These are phyloP conservation scores for Papilio protenor DNA, from an alignment of 2,888 invertebrate species.

Conservation along the genomic window DNA sequence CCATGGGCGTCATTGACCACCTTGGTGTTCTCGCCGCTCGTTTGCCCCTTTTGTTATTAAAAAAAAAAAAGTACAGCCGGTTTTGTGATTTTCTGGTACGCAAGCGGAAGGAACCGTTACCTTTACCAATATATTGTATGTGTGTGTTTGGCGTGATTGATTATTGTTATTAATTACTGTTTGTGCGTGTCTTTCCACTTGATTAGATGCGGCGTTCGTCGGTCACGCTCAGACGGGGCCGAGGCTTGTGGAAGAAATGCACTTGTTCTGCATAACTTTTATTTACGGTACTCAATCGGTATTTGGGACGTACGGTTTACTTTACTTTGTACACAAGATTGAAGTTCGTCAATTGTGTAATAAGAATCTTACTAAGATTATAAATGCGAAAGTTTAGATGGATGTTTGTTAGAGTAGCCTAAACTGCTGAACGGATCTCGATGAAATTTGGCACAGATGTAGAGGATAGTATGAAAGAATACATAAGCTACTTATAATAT, in stretches of 20 bases:
- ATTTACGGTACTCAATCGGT: conserved; percentile 57
- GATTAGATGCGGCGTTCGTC: conserved; percentile 60
- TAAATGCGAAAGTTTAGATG: too few species aligned
- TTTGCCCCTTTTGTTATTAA: too few species aligned
- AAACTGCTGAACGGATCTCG: too few species aligned
- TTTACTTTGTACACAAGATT: conserved; percentile 20
- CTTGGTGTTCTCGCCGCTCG: too few species aligned
- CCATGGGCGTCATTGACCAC: too few species aligned
- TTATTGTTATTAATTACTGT: conserved; percentile 58
- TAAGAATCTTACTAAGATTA: background rate
- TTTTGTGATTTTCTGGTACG: conserved; percentile 24
- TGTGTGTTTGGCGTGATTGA: conserved; percentile 60
- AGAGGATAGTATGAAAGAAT: too few species aligned
- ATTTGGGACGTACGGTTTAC: conserved; percentile 57
- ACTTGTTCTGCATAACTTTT: conserved; percentile 57
- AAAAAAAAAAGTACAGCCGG: conserved; percentile 20
- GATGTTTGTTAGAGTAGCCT: too few species aligned
- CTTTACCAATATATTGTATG: conserved; percentile 24
- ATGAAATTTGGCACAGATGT: too few species aligned
- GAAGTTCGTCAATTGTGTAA: conserved; percentile 47
- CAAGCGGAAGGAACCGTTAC: conserved; percentile 42
- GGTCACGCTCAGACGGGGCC: conserved; percentile 57
- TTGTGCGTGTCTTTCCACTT: conserved; percentile 61
- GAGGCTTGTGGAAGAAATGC: conserved; percentile 54
- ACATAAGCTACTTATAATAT: too few species aligned